Conservation (phyloP, 2,888 invertebrate species). For the Trypoxylon attenuatum region DNA sequence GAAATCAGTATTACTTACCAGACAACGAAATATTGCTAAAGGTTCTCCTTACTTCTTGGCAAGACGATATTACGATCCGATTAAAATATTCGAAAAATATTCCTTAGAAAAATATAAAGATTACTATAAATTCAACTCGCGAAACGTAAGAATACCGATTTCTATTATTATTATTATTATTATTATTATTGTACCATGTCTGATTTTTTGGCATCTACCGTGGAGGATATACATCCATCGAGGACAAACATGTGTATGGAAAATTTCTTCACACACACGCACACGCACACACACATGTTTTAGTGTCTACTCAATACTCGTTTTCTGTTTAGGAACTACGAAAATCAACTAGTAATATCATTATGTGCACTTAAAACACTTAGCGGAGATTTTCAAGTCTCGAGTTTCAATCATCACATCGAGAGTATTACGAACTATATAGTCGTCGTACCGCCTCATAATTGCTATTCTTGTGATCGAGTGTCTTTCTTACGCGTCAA, state of each 20-base stretch:
- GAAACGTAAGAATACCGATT: conserved; percentile 19
- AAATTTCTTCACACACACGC: conserved; percentile 33
- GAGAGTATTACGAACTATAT: conserved; percentile 11
- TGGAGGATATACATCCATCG: conserved; percentile 11
- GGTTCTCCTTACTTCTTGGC: no score
- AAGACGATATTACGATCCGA: no score
- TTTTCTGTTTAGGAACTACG: conserved; percentile 48
- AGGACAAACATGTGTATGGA: conserved; percentile 21
- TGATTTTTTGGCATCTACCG: no score
- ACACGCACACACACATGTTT: no score
- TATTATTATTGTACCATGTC: no score
- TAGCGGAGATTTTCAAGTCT: no score
- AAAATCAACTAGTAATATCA: conserved; percentile 49
- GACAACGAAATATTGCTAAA: no score
- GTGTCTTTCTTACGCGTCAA: conserved; percentile 3
- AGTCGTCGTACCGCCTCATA: neutral
- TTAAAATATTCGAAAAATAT: no score
- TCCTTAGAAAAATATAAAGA: no score
- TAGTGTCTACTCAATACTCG: conserved; percentile 30
- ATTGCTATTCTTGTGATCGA: neutral
- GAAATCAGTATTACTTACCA: no score
- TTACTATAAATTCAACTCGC: conserved; percentile 2
- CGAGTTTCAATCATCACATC: neutral
- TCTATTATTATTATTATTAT: no score
- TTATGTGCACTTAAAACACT: conserved; percentile 21